Conservation (phyloP, 2,888 invertebrate genomes). For the Cryptocheilus praepositus region DNA sequence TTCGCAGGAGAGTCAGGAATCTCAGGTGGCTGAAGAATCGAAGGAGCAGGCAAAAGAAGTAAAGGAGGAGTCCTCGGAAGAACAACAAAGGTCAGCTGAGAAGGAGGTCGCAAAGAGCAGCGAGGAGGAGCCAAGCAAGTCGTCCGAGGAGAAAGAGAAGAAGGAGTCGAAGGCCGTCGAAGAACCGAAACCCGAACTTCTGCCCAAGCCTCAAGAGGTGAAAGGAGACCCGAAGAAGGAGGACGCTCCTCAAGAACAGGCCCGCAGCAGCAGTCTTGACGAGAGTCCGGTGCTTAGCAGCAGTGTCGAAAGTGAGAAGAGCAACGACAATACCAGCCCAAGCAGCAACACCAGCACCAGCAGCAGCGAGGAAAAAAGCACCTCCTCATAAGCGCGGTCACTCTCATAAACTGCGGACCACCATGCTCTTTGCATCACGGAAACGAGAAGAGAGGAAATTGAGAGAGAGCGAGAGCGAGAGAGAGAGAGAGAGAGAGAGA, state of each 20-base stretch:
- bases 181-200: constrained; percentile 49
- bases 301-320: constrained; percentile 32
- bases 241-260: constrained; percentile 22
- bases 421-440: constrained; percentile 26
- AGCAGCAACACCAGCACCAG: constrained; percentile 42
- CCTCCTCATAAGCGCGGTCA: constrained; percentile 54
- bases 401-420: not conserved
- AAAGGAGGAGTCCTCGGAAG: constrained; percentile 38
- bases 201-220: constrained; percentile 49
- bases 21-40: constrained; percentile 53
- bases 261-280: not conserved
- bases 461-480: constrained; percentile 42
- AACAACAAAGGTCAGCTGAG: constrained; percentile 44
- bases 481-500: constrained; percentile 27
- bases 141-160: constrained; percentile 46
- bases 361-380: constrained; percentile 44
- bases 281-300: not conserved
- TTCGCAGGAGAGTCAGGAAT: constrained; percentile 42
- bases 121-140: constrained; percentile 38
- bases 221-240: constrained; percentile 9
- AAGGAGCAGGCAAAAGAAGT: constrained; percentile 67
- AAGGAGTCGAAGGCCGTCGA: constrained; percentile 32
- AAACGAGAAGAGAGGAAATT: constrained; percentile 46
- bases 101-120: constrained; percentile 50
- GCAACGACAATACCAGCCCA: constrained; percentile 45